A percentile compares a stretch with the other conserved stretches of the same genome.
phyloP scores from a whole-genome alignment of 2,888 invertebrate genomes.

The Parnassius mnemosyne region DNA sequence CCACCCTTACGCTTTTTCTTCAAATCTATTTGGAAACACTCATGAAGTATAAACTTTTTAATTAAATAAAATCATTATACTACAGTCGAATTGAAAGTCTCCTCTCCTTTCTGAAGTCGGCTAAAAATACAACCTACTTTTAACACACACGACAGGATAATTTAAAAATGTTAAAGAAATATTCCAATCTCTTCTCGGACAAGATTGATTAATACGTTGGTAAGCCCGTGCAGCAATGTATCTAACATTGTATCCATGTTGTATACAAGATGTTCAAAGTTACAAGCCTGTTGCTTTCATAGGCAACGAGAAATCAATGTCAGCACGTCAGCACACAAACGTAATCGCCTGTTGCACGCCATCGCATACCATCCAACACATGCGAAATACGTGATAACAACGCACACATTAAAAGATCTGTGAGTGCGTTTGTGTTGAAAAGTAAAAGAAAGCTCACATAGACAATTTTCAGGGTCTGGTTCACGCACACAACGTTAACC shows the following conservation, averaged over 20 bases:
- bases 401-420: conserved; percentile 15
- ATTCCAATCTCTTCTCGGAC: background rate
- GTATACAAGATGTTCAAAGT: conserved; percentile 11
- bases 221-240: background rate
- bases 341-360: conserved; percentile 53
- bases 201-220: background rate
- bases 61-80: too few relatives aligned
- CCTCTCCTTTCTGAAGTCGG: too few relatives aligned
- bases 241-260: conserved; percentile 1
- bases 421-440: conserved; percentile 34
- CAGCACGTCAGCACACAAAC: conserved; percentile 59
- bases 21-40: too few relatives aligned
- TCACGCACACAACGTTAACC: conserved; percentile 59
- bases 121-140: too few relatives aligned
- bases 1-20: too few relatives aligned
- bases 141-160: too few relatives aligned
- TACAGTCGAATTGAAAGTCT: too few relatives aligned
- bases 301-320: conserved; percentile 65
- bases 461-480: conserved; percentile 69
- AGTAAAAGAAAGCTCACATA: conserved; percentile 40
- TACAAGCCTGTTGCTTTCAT: conserved; percentile 59
- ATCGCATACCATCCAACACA: conserved; percentile 21
- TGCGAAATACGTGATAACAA: conserved; percentile 17
- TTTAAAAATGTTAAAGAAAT: background rate
- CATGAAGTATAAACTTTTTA: too few relatives aligned